Percentiles rank a stretch among this genome's conserved stretches.
Evolutionary conservation across 2,113 vertebrate species (phyloP).

Genomic region (Telmatochromis bifrenatus): DNA sequence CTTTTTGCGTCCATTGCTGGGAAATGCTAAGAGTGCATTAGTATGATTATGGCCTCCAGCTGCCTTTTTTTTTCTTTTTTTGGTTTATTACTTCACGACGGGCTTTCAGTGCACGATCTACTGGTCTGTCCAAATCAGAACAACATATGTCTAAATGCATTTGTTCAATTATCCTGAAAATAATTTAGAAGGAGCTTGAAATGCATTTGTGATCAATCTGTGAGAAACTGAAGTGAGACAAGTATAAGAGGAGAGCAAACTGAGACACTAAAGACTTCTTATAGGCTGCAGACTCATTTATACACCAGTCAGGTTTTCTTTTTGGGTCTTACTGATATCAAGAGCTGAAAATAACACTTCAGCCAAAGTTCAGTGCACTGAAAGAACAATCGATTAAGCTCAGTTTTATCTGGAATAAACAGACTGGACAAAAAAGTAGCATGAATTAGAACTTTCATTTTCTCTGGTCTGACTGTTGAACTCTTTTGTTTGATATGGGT

Average conservation of each 20-base stretch:
- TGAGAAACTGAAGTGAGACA: background rate
- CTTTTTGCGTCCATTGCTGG: background rate
- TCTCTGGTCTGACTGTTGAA: background rate
- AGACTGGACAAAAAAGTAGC: background rate
- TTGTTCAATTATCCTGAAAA: background rate
- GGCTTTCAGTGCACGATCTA: background rate
- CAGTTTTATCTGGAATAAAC: background rate
- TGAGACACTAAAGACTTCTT: background rate
- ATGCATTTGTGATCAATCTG: background rate
- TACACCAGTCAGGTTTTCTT: background rate
- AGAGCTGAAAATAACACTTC: background rate
- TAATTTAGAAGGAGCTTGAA: background rate
- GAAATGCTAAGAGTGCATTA: background rate
- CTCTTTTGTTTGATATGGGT: background rate
- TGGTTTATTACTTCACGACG: background rate
- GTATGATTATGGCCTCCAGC: background rate
- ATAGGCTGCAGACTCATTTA: background rate
- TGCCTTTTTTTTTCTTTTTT: background rate
- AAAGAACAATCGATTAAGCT: background rate
- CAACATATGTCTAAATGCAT: background rate
- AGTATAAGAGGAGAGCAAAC: background rate
- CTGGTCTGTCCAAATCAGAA: background rate
- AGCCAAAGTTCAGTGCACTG: background rate
- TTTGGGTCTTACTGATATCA: background rate
- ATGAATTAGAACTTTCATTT: background rate